Base-by-base conservation (phyloP, 2,888 invertebrate species). In the Creontiades dilutus region DNA sequence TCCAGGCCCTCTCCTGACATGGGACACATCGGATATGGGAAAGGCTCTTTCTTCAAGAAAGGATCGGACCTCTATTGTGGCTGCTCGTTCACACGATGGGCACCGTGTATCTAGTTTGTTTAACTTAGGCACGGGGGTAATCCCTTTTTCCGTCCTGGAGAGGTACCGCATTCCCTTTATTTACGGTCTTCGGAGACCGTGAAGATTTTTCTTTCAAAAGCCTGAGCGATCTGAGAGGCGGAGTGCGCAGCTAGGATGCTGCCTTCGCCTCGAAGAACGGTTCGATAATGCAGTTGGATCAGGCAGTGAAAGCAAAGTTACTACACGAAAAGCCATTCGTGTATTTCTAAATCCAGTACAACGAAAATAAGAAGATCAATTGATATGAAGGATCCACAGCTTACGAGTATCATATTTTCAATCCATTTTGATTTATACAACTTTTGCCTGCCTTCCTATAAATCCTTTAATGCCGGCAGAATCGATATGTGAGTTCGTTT, bases 11-110 rank as follows among this genome's bases (percentile, higher is more conserved):
- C 78, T 37, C 16, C 82, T 47, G 52, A 82, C 82, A 82, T 82
- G 89, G 84, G 84, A 82, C 82, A 75, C 80, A 90, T 90, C 90
- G 75, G 90, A 89, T 90, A 86, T 90, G 90, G 90, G 90, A 90
- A 90, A 90, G 48, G 76, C 75, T 85, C 57, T 81, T 89, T 82
- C 84, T 27, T 80, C 84, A 46, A 55, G 47, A 82, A 82, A 52
- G 52, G 52, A 52, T 52, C 82, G 82, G 82, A 68, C 78, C 46
- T 89, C 84, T 89, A 89, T 89, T 89, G 89, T 89, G 52, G 61
- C 84, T 84, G 84, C 82, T 84, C 89, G 89, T 89, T 90, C 90
- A 90, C 90, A 85, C 85, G 90, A 90, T 86, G 86, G 88, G 80
- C 88, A 88, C 88, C 47, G 88, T 78, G 76, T 78, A 55, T 23